Evolutionary conservation across 2,797 vertebrate genomes (phyloP).

Genomic region (Paratrypauchen microcephalus): DNA sequence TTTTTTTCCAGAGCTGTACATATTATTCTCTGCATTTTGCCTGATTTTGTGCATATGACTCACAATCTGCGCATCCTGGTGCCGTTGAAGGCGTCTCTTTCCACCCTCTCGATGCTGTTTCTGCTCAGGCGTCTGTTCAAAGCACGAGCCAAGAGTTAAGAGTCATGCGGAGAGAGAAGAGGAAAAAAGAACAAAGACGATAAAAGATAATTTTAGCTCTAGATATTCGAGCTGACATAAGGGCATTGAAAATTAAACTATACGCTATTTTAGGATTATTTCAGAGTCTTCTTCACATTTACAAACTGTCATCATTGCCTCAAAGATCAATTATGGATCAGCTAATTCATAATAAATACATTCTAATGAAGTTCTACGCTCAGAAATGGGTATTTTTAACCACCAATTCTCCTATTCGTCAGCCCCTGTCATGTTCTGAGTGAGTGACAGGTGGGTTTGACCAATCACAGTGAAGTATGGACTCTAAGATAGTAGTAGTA

Average conservation of each 20-base stretch:
- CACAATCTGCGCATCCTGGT: constrained; percentile 78
- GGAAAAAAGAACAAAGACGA: not conserved
- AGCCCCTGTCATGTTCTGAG: too few species aligned
- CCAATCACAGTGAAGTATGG: not conserved
- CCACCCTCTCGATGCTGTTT: constrained; percentile 78
- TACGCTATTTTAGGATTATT: too few species aligned
- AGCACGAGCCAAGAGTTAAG: constrained; percentile 52
- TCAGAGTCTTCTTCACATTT: too few species aligned
- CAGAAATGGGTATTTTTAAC: too few species aligned
- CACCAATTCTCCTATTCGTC: too few species aligned
- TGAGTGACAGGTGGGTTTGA: not conserved
- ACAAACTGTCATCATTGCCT: too few species aligned
- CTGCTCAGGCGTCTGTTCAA: constrained; percentile 75
- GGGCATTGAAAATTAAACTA: too few species aligned
- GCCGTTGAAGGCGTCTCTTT: constrained; percentile 77
- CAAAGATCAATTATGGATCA: too few species aligned
- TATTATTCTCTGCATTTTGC: constrained; percentile 12
- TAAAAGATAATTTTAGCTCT: not conserved
- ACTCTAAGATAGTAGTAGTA: too few species aligned
- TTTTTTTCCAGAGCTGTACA: too few species aligned
- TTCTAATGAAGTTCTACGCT: not conserved
- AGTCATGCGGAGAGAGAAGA: constrained; percentile 7
- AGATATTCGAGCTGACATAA: too few species aligned
- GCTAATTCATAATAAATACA: too few species aligned
- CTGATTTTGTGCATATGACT: constrained; percentile 58